Percentiles rank a stretch among this genome's conserved stretches.
Conservation (phyloP, 2,113 vertebrate species). For the Planiliza haematocheilus region DNA sequence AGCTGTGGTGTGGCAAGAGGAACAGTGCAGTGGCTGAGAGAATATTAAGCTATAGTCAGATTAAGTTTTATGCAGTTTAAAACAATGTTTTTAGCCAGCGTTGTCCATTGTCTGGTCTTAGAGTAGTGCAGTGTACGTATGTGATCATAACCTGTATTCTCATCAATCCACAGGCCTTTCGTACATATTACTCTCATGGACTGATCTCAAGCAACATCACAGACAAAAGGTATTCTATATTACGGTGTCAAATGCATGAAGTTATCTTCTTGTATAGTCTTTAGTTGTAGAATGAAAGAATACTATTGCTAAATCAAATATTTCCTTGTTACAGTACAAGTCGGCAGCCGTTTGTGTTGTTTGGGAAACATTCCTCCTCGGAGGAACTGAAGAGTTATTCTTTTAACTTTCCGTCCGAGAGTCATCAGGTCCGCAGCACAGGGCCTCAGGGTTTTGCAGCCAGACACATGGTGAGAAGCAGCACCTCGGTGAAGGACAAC, state of each 20-base stretch:
- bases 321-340: constrained; percentile 82
- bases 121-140: background rate
- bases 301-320: background rate
- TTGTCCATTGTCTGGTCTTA: rapidly evolving
- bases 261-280: background rate
- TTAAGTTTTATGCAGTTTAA: background rate
- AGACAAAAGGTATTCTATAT: constrained; percentile 89
- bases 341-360: constrained; percentile 92
- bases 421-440: constrained; percentile 92
- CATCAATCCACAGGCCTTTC: constrained; percentile 86
- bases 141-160: constrained; percentile 19
- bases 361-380: constrained; percentile 90
- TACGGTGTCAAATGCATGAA: background rate
- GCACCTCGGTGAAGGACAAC: background rate
- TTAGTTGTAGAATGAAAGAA: background rate
- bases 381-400: constrained; percentile 91
- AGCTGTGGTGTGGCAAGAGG: background rate
- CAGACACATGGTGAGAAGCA: constrained; percentile 91
- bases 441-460: constrained; percentile 86
- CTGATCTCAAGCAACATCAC: constrained; percentile 96
- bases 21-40: background rate
- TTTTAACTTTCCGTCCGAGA: constrained; percentile 96
- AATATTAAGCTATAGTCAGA: too few relatives aligned
- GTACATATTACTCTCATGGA: constrained; percentile 94
- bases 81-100: background rate